Base-by-base conservation (phyloP, 2,797 vertebrate species). In the Echiichthys vipera region DNA sequence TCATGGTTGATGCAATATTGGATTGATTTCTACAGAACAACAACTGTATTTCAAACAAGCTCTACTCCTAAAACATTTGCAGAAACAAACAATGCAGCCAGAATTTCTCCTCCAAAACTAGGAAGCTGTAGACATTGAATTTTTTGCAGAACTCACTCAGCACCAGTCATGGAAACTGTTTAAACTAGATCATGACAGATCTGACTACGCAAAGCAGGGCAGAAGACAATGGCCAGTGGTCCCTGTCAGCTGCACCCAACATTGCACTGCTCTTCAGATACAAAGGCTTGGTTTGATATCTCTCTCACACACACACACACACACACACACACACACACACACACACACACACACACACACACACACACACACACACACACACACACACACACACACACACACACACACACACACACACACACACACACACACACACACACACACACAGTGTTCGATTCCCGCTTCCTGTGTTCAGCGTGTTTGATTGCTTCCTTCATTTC, bases 111-210 rank as follows among this genome's bases (percentile, higher is more conserved):
- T 43, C 79, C 20, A 49, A 72, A 72, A 66, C 55, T 30, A 69
- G 39, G 56, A 65, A 37, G 13, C 53, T 54, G 5, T 45, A 36
- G 30, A 50, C 17, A 34, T 30, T 54, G 57, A 72, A n/a, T 54
- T 71, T 53, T 73, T 29, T 65, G 54, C 65, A 78, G 74, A 81
- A 55, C 49, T 78, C 42, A 77, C 46, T 71, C 65, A 74, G 75
- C 58, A 56, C 53, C 76, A 71, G 50, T 71, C 69, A 64, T 57
- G 53, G 40, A 77, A 71, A 65, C 29, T 50, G 25, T 69, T 71
- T 65, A 54, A 82, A 78, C 22, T 36, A 10, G 10, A 5, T 36
- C 25, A 40, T 64, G 58, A 68, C 55, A 68, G 58, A 47, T 50
- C 30, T 55, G 67, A 62, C 30, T 40, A 39, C 59, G 71, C 73